Percentiles rank a stretch among this genome's conserved stretches.
These are phyloP conservation scores for Xanthorhoe spadicearia DNA, from an alignment of 2,888 invertebrate species.

Conservation along the genomic window DNA sequence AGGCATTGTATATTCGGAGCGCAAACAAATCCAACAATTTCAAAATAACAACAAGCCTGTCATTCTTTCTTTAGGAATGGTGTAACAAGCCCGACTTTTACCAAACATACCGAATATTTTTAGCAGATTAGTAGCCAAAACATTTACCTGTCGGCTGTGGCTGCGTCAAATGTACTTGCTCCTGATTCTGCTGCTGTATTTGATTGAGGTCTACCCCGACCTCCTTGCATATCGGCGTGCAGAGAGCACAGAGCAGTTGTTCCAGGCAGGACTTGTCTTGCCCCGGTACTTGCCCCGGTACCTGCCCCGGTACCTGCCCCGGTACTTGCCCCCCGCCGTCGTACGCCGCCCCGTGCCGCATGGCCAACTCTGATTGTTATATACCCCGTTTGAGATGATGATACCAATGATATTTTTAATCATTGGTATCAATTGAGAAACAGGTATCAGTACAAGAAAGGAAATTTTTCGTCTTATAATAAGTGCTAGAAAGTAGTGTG, in stretches of 20 bases:
- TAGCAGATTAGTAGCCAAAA: too few relatives aligned
- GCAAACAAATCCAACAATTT: too few relatives aligned
- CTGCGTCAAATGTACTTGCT: conserved; percentile 71
- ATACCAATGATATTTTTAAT: too few relatives aligned
- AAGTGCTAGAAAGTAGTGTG: too few relatives aligned
- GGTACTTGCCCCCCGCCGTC: conserved; percentile 59
- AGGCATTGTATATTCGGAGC: too few relatives aligned
- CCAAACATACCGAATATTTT: too few relatives aligned
- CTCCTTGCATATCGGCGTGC: conserved; percentile 81
- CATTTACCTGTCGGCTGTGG: conserved; percentile 63
- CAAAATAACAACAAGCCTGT: too few relatives aligned
- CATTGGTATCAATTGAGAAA: too few relatives aligned
- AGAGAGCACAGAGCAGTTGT: conserved; percentile 77
- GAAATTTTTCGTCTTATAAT: too few relatives aligned
- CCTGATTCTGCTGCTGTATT: conserved; percentile 56
- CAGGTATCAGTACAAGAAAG: too few relatives aligned
- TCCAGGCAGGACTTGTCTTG: conserved; percentile 72
- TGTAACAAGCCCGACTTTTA: too few relatives aligned
- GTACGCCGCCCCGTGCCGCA: conserved; percentile 69
- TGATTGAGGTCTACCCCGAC: conserved; percentile 75
- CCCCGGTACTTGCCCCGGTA: conserved; percentile 7
- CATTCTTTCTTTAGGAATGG: too few relatives aligned
- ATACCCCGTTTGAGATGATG: background rate
- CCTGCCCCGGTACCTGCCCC: conserved; percentile 10
- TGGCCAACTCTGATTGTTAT: conserved; percentile 67